Conservation (phyloP, 1,140 invertebrate genomes). For the Latrodectus geometricus region DNA sequence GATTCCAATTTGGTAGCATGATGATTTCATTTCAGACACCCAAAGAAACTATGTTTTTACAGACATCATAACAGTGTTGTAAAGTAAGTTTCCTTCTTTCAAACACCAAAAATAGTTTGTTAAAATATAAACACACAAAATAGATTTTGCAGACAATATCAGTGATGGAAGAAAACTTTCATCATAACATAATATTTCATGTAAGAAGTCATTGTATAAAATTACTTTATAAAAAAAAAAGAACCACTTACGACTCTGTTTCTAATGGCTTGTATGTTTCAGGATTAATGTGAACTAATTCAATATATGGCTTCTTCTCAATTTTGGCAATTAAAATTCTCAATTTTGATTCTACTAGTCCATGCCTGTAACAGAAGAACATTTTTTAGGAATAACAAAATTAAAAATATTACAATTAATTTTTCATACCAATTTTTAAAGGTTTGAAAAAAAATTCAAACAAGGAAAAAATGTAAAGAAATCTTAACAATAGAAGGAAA, state of each 20-base stretch:
- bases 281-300: constrained; percentile 94
- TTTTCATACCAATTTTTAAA: neutral
- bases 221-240: constrained; percentile 58
- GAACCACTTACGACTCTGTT: constrained; percentile 65
- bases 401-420: neutral
- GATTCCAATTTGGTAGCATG: no score
- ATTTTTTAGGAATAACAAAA: neutral
- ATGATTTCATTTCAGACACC: neutral
- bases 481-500: no score
- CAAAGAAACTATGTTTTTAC: no score
- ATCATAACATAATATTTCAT: no score
- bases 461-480: no score
- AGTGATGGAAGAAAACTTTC: constrained; percentile 6
- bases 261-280: constrained; percentile 78
- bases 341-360: constrained; percentile 97
- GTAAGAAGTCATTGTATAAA: constrained; percentile 49
- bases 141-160: neutral
- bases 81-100: no score
- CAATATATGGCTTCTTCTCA: constrained; percentile 91
- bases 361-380: constrained; percentile 68
- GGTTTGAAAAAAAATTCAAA: neutral
- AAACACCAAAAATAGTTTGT: neutral
- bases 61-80: no score
- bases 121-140: neutral
- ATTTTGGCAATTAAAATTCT: constrained; percentile 90